Evolutionary conservation across 2,113 vertebrate species (phyloP).

Genomic region (Gorsachius goisagi): DNA sequence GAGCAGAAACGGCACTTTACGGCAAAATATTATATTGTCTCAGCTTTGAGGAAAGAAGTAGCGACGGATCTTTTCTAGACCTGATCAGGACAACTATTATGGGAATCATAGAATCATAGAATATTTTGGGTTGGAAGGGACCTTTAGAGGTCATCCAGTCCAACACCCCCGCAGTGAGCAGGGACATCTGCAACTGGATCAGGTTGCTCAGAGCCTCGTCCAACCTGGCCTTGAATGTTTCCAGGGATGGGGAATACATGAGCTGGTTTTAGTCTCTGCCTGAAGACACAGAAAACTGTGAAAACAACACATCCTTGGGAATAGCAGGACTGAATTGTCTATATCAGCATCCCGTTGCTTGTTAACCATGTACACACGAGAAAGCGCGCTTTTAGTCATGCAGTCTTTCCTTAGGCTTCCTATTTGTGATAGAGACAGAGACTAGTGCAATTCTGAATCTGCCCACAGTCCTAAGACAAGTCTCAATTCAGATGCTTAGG

Average conservation of each 20-base stretch:
- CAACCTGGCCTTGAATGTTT: too few species aligned
- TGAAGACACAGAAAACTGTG: neutral
- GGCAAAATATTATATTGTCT: neutral
- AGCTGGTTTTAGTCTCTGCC: neutral
- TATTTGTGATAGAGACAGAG: neutral
- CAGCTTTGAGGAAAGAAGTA: neutral
- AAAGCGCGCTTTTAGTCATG: neutral
- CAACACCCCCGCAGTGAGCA: too few species aligned
- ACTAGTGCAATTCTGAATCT: neutral
- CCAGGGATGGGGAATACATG: neutral
- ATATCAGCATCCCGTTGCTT: neutral
- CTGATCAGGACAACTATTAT: neutral
- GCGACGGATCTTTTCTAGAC: neutral
- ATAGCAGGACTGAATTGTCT: neutral
- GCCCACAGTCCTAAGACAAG: neutral
- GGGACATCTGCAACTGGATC: too few species aligned
- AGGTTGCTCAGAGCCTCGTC: too few species aligned
- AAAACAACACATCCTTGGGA: neutral
- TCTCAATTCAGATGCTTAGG: neutral
- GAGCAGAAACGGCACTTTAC: neutral
- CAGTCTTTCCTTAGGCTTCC: neutral
- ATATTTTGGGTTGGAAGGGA: too few species aligned
- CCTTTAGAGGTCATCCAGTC: too few species aligned
- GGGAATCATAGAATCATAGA: too few species aligned
- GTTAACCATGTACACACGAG: rapidly evolving